Evolutionary conservation across 2,888 invertebrate species (phyloP).

Genomic region (Orgyia antiqua): DNA sequence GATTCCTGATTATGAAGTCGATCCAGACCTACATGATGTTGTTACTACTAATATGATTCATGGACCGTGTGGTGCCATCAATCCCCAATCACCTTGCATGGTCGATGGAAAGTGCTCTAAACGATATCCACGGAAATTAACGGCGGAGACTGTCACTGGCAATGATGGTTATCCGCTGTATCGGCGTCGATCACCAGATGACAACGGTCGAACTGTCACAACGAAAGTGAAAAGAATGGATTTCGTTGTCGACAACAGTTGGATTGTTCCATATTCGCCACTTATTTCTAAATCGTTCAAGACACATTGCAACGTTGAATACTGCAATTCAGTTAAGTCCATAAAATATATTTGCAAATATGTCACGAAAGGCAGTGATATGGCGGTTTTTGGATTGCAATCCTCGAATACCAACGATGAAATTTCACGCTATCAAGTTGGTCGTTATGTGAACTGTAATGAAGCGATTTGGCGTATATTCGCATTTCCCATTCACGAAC

Average conservation of each 20-base stretch:
- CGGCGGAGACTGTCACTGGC: conserved; percentile 29
- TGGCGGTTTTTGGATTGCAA: too few species aligned
- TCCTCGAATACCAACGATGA: neutral
- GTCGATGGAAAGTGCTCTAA: conserved; percentile 30
- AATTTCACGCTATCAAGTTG: neutral
- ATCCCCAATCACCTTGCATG: conserved; percentile 7
- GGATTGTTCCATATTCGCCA: conserved; percentile 21
- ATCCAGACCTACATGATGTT: conserved; percentile 19
- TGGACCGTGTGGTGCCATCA: conserved; percentile 18
- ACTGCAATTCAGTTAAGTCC: neutral
- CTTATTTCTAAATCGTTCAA: conserved; percentile 24
- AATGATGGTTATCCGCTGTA: conserved; percentile 10
- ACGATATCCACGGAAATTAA: conserved; percentile 32
- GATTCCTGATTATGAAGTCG: conserved; percentile 16
- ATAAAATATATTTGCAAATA: neutral
- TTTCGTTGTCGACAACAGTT: conserved; percentile 8
- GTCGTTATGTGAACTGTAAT: neutral
- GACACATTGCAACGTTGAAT: conserved; percentile 3
- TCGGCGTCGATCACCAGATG: conserved; percentile 11
- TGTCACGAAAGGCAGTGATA: neutral
- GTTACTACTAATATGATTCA: conserved; percentile 20
- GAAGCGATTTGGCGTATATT: neutral
- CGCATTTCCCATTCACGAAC: conserved; percentile 5
- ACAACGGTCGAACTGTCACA: conserved; percentile 16
- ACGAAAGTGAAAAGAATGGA: conserved; percentile 6